These are phyloP conservation scores for Globia sparganii DNA, from an alignment of 2,888 invertebrate genomes.

Conservation along the genomic window DNA sequence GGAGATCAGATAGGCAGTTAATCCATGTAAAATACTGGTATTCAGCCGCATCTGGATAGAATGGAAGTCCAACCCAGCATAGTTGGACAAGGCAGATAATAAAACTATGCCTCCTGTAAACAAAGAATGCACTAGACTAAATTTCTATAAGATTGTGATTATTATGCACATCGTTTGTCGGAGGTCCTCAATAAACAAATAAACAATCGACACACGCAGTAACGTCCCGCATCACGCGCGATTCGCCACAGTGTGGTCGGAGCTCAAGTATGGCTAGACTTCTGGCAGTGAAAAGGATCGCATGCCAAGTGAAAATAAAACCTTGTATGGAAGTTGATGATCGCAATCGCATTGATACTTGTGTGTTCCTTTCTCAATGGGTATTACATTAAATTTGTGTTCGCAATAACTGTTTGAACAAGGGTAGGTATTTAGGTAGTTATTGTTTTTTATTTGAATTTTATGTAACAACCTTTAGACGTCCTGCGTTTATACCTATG, in stretches of 20 bases:
- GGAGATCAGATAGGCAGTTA: too few species aligned
- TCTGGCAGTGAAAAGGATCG: conserved; percentile 52
- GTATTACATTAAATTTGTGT: conserved; percentile 62
- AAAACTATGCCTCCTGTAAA: background rate
- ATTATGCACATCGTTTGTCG: too few species aligned
- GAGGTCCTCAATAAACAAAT: background rate
- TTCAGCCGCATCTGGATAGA: too few species aligned
- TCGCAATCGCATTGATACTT: conserved; percentile 51
- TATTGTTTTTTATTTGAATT: conserved; percentile 42
- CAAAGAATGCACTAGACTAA: background rate
- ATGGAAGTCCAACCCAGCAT: too few species aligned
- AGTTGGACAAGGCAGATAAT: too few species aligned
- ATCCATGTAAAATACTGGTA: too few species aligned
- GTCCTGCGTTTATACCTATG: background rate
- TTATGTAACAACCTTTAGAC: background rate
- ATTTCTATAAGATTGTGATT: too few species aligned
- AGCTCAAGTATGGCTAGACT: background rate
- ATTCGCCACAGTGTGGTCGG: background rate
- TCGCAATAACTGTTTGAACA: conserved; percentile 45
- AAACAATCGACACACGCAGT: too few species aligned
- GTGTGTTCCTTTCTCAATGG: conserved; percentile 58
- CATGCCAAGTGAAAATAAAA: conserved; percentile 61
- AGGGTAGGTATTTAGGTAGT: conserved; percentile 41
- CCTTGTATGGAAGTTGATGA: conserved; percentile 38
- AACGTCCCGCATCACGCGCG: too few species aligned